Evolutionary conservation across 1,140 invertebrate species (phyloP), one percentile per base, ranked within the genome.

Genomic region (Drosophila asahinai): DNA sequence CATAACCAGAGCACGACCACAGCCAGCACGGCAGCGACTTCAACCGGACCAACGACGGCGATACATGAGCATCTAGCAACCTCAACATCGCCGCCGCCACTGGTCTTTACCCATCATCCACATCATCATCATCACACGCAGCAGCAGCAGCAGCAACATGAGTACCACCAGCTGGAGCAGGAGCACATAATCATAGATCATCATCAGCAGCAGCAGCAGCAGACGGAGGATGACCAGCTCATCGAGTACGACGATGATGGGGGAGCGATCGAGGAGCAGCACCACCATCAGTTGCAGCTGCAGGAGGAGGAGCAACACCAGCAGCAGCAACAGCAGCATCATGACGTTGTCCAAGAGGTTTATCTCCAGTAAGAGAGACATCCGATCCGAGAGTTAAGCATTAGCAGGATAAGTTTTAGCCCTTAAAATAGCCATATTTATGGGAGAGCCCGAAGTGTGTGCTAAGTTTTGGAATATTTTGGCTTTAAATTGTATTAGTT

Each of bases 321-420:
- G 33, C 82, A 87, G 19, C 82, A 91, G 58, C 81, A 82, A 22
- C 82, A 86, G 27, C 57, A 77, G 25, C 81, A 89, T 30, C 91
- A 92, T 27, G 82, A 91, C n/a, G 83, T 89, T 65, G 83, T 87
- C 40, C 83, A 87, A 52, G 91, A 92, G 42, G 91, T 92, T 43
- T 92, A 92, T 81, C 71, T 92, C 58, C 78, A 91, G 51, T 91
- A 91, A 73, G 38, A 60, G 70, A 43, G 45, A 30, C 17, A 55
- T 55, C 54, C 54, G 54, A 55, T 55, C 33, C 33, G 54, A 52
- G 25, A 17, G 15, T 27, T 51, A 73, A 62, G 54, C 30, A 15
- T 9, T 78, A 78, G 43, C 5, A 19, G 19, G 8, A 51, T 78
- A 79, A 79, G 75, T 78, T 78, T 78, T 78, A 78, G 64, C 64